Percentiles rank a stretch among this genome's conserved stretches.
phyloP scores from a whole-genome alignment of 1,140 invertebrate species.

The Achroia grisella region DNA sequence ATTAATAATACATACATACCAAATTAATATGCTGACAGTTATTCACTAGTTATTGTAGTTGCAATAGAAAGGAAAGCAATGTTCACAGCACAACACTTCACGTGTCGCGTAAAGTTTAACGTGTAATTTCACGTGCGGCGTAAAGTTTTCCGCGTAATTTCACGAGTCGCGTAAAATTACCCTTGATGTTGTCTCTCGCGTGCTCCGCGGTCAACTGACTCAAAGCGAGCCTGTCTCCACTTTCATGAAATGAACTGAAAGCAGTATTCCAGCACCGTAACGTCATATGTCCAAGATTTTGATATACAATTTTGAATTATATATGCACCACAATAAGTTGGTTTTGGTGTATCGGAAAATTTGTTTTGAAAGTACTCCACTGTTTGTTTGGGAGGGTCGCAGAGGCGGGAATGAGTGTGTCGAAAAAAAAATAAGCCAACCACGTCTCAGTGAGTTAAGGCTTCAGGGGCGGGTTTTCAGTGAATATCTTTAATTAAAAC shows the following conservation, averaged over 20 bases:
- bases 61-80: too few species aligned
- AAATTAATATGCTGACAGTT: too few species aligned
- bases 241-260: slow-evolving; percentile 69
- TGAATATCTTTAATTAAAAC: slow-evolving; percentile 70
- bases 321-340: neutral
- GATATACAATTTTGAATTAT: slow-evolving; percentile 13
- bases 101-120: slow-evolving; percentile 49
- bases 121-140: slow-evolving; percentile 10
- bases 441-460: slow-evolving; percentile 67
- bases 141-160: slow-evolving; percentile 41
- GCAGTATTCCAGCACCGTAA: slow-evolving; percentile 21
- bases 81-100: neutral
- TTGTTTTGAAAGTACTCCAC: slow-evolving; percentile 66
- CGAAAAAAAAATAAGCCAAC: slow-evolving; percentile 72
- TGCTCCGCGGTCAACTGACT: slow-evolving; percentile 64
- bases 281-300: slow-evolving; percentile 16
- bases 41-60: too few species aligned
- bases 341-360: slow-evolving; percentile 17
- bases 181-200: slow-evolving; percentile 39
- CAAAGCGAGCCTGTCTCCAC: slow-evolving; percentile 46
- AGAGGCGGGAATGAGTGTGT: slow-evolving; percentile 69
- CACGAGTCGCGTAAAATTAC: slow-evolving; percentile 9
- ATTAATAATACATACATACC: too few species aligned
- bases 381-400: slow-evolving; percentile 70
- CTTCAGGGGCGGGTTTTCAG: slow-evolving; percentile 61